phyloP scores from a whole-genome alignment of 2,888 invertebrate genomes.

The Ypsolopha sequella region DNA sequence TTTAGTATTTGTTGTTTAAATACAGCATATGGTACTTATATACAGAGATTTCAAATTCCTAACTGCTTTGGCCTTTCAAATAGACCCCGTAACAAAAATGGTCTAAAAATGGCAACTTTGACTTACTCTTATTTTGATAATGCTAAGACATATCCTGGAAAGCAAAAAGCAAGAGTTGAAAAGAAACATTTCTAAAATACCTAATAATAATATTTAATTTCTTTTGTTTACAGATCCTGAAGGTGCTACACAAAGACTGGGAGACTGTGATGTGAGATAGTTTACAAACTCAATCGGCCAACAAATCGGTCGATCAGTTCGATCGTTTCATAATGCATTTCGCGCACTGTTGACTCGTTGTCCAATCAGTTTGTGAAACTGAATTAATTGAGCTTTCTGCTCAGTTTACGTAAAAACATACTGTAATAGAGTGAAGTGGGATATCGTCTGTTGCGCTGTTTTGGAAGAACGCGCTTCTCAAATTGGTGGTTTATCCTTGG shows the following conservation, averaged over 20 bases:
- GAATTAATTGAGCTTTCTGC: neutral
- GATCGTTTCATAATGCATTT: conserved; percentile 1
- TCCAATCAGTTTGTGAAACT: neutral
- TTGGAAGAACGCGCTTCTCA: conserved; percentile 16
- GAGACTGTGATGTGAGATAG: neutral
- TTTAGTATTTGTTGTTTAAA: too few species aligned
- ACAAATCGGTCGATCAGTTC: neutral
- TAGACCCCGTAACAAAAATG: too few species aligned
- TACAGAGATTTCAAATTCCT: too few species aligned
- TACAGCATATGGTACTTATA: too few species aligned
- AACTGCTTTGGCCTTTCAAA: too few species aligned
- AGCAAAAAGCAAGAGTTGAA: too few species aligned
- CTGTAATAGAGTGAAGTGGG: neutral
- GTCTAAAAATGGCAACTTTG: too few species aligned
- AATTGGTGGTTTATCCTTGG: conserved; percentile 40
- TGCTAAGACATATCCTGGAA: too few species aligned
- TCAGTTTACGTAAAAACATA: neutral
- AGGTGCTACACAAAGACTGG: neutral
- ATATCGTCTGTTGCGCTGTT: neutral
- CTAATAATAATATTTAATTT: neutral
- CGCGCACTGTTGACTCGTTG: neutral
- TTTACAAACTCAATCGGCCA: too few species aligned
- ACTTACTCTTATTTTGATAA: too few species aligned
- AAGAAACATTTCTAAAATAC: too few species aligned
- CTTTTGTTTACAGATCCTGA: neutral